phyloP scores from a whole-genome alignment of 2,797 vertebrate genomes.

The Sciurus carolinensis region DNA sequence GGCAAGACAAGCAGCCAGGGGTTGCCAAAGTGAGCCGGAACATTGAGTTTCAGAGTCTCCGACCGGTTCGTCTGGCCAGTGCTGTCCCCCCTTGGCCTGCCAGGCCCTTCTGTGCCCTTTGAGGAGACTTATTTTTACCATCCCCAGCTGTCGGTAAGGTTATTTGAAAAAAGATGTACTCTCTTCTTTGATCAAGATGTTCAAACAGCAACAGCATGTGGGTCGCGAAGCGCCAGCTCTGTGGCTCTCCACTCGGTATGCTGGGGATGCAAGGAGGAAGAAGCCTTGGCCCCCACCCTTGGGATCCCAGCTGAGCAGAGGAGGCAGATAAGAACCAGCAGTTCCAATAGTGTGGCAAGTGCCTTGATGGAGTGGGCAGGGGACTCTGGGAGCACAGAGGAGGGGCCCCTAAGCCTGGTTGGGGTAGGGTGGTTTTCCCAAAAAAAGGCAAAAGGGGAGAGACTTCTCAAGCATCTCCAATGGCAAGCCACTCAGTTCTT shows the following conservation, averaged over 20 bases:
- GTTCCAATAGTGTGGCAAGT: not conserved
- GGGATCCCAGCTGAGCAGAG: not conserved
- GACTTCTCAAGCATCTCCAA: not conserved
- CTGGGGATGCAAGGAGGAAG: not conserved
- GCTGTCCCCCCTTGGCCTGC: constrained; percentile 36
- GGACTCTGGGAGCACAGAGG: not conserved
- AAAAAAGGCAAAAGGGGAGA: not conserved
- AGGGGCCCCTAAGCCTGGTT: no score
- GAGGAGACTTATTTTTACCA: constrained; percentile 51
- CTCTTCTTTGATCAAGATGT: constrained; percentile 63
- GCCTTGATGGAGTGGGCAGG: not conserved
- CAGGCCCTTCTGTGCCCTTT: constrained; percentile 67
- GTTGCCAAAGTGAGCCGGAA: constrained; percentile 83
- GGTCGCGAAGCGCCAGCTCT: rapidly evolving
- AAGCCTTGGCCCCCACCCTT: not conserved
- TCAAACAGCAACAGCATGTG: not conserved
- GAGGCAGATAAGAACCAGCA: not conserved
- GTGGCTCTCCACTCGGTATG: rapidly evolving
- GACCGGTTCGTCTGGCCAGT: constrained; percentile 50
- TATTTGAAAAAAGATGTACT: constrained; percentile 24
- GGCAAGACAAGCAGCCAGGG: constrained; percentile 78
- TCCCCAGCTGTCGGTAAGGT: constrained; percentile 40
- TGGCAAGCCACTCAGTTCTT: not conserved
- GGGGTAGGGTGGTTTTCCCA: not conserved
- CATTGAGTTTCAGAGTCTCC: constrained; percentile 79